Conservation (phyloP, 2,113 vertebrate genomes). For the Malurus melanocephalus region DNA sequence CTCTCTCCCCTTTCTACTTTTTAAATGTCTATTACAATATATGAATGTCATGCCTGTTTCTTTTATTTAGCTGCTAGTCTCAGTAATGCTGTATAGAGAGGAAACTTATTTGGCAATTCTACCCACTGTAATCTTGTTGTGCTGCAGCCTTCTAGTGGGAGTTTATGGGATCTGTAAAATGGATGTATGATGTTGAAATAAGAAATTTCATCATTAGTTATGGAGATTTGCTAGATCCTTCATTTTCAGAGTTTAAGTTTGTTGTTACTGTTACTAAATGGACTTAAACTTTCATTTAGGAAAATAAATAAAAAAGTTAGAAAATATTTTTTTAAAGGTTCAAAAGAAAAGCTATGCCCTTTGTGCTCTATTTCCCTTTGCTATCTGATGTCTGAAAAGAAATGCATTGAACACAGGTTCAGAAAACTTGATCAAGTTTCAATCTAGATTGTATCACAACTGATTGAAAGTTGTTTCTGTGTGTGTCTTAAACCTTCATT, state of each 20-base stretch:
- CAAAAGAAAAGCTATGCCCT: background rate
- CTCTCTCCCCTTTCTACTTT: background rate
- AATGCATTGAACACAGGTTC: background rate
- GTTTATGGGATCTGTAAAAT: background rate
- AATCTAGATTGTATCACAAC: background rate
- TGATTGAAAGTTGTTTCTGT: background rate
- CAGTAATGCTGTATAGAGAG: background rate
- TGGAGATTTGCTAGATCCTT: background rate
- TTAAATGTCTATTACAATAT: background rate
- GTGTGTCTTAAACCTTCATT: background rate
- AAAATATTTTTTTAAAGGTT: background rate
- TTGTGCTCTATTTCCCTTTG: background rate
- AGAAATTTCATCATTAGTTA: background rate
- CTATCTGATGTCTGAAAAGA: background rate
- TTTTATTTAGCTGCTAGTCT: background rate
- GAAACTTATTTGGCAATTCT: background rate
- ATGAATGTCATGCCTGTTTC: background rate
- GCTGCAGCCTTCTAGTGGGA: background rate
- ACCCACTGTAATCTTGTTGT: background rate
- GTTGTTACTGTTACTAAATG: background rate
- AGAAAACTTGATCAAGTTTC: background rate
- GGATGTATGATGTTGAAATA: background rate
- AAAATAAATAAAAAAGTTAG: background rate
- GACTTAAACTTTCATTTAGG: background rate
- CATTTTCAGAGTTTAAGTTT: background rate